phyloP scores from a whole-genome alignment of 2,888 invertebrate species.

The Pseudolycoriella hygida region DNA sequence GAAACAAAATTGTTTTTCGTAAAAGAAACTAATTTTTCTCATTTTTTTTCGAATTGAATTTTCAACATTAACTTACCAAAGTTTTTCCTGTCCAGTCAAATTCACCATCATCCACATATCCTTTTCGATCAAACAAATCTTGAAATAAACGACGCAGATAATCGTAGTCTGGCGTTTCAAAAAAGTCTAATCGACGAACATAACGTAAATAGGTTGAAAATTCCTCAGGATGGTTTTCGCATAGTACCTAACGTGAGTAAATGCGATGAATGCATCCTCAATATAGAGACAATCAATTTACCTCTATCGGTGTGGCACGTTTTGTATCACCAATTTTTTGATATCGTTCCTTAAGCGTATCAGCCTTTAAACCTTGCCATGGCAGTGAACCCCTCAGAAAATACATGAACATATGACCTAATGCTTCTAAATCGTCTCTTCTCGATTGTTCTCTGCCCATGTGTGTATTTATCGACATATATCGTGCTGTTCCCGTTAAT shows the following conservation, averaged over 20 bases:
- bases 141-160: constrained; percentile 91
- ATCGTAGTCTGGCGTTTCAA: constrained; percentile 99
- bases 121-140: constrained; percentile 74
- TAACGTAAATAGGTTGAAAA: constrained; percentile 96
- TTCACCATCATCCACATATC: constrained; percentile 77
- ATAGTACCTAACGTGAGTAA: constrained; percentile 36
- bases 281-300: constrained; percentile 18
- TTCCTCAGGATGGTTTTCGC: constrained; percentile 84
- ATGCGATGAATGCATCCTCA: not conserved
- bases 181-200: constrained; percentile 94
- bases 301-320: constrained; percentile 95
- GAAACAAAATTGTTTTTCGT: not conserved
- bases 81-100: constrained; percentile 92
- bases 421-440: constrained; percentile 96
- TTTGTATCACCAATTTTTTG: constrained; percentile 99
- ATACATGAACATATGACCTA: constrained; percentile 99
- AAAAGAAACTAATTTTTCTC: not conserved
- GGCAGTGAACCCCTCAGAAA: constrained; percentile 98
- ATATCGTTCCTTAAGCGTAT: constrained; percentile 97
- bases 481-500: constrained; percentile 97
- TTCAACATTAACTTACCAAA: constrained; percentile 30
- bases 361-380: constrained; percentile 99
- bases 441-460: constrained; percentile 99
- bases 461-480: constrained; percentile 99
- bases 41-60: not conserved